phyloP scores from a whole-genome alignment of 2,113 vertebrate genomes.

The Myotis yumanensis region DNA sequence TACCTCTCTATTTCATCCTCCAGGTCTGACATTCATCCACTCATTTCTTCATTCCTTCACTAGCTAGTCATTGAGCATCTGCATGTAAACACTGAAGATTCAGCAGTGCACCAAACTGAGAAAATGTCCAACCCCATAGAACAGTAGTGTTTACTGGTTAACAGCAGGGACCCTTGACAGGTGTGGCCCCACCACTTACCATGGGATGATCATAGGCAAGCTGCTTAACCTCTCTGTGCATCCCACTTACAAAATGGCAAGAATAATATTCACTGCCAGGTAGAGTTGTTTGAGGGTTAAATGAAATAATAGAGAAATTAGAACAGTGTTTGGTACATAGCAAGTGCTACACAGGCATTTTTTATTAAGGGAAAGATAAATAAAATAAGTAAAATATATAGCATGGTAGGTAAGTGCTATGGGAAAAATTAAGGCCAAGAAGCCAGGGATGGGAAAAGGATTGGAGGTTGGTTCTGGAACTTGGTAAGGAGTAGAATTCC shows the following conservation, averaged over 20 bases:
- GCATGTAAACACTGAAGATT: neutral
- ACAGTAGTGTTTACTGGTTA: neutral
- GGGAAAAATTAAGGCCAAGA: neutral
- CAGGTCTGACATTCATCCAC: neutral
- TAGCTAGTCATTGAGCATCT: neutral
- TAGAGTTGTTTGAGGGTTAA: neutral
- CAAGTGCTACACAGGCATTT: neutral
- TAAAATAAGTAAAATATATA: neutral
- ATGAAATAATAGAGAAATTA: neutral
- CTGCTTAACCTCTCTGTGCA: neutral
- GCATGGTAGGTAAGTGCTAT: neutral
- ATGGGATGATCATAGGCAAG: neutral
- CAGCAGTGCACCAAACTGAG: neutral
- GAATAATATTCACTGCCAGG: neutral
- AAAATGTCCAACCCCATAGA: neutral
- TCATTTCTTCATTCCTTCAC: neutral
- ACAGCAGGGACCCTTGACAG: neutral
- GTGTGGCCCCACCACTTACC: neutral
- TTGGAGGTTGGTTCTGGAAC: neutral
- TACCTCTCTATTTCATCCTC: neutral
- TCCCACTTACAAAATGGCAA: neutral
- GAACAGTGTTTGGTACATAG: neutral
- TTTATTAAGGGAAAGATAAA: neutral
- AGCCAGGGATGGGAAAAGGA: neutral
- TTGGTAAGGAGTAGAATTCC: neutral